A percentile compares a stretch with the other conserved stretches of the same genome.
Conservation (phyloP, 1,140 invertebrate species). For the Papilio xuthus region DNA sequence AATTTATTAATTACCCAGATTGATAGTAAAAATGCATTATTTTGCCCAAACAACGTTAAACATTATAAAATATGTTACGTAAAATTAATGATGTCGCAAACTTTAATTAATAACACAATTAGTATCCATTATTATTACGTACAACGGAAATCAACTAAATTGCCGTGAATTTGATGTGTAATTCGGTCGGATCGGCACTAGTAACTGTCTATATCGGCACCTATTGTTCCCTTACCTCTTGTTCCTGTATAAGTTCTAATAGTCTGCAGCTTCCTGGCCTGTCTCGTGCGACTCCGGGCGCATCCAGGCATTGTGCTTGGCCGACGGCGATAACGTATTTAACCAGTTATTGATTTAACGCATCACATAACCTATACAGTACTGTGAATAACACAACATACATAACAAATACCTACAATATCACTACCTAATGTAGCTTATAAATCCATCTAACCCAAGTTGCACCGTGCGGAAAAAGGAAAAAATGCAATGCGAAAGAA, state of each 20-base stretch:
- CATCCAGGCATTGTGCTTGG: constrained; percentile 36
- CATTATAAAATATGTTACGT: not conserved
- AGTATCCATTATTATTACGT: not conserved
- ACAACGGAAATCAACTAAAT: not conserved
- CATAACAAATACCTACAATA: not conserved
- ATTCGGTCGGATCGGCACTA: constrained; percentile 9
- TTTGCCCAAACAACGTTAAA: not conserved
- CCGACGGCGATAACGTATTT: constrained; percentile 35
- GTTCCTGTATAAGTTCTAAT: constrained; percentile 25
- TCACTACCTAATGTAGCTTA: constrained; percentile 6
- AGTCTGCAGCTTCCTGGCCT: constrained; percentile 28
- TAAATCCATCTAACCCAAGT: not conserved
- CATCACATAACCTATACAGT: constrained; percentile 33
- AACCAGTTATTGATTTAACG: constrained; percentile 37
- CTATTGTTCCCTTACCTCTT: constrained; percentile 37
- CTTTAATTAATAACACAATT: not conserved
- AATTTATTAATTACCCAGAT: not conserved
- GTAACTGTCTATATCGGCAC: constrained; percentile 19
- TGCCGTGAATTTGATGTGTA: not conserved
- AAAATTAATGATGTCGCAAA: not conserved
- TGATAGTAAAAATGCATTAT: not conserved
- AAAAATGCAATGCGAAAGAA: not conserved
- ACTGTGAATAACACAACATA: constrained; percentile 18
- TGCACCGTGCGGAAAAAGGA: not conserved
- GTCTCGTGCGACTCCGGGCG: constrained; percentile 29